Evolutionary conservation across 1,140 invertebrate genomes (phyloP), one percentile per base, ranked within the genome.

Genomic region (Diorhabda carinulata): DNA sequence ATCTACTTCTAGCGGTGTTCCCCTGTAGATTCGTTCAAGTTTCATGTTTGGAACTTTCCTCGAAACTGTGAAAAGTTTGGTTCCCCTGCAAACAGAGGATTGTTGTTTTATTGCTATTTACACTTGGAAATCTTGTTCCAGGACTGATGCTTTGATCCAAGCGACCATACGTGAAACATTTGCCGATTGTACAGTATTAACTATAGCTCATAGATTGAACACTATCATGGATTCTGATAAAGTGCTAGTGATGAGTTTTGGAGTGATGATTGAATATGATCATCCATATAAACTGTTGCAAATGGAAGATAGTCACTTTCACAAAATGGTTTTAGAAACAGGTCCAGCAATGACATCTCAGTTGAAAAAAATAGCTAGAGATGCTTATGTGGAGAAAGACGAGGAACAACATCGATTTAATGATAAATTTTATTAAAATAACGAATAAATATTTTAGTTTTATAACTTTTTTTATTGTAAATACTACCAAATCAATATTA

Each of bases 191-290:
- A 93, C 91, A 0, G 89, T 92, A 6, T 78, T 93, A 4, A 91
- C 90, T 0, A 91, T 92, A 64, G 91, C 91, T 41, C 91, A 93
- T 81, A 83, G 92, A n/a, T 4, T 52, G n/a, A 52, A 52, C n/a
- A 52, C 47, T n/a, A 52, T 52, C 6, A 52, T 52, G 47, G 43
- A 81, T 73, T 81, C 77, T 4, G 80, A 81, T 64, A 76, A 72
- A 71, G 79, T 76, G 60, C 45, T 82, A 42, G 79, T 82, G 10
- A 80, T 82, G 79, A 78, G 81, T 64, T 69, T 64, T 10, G 80
- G 81, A 10, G 70, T 70, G 43, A 71, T 77, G 6, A 71, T 79
- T 6, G 80, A 82, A 74, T 80, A 79, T 64, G 79, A 78, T 66
- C 76, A 78, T 73, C 80, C 81, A 2, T 70, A 76, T 57, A 70